Evolutionary conservation across 1,140 invertebrate genomes (phyloP).

Genomic region (Parapsyche elsis): DNA sequence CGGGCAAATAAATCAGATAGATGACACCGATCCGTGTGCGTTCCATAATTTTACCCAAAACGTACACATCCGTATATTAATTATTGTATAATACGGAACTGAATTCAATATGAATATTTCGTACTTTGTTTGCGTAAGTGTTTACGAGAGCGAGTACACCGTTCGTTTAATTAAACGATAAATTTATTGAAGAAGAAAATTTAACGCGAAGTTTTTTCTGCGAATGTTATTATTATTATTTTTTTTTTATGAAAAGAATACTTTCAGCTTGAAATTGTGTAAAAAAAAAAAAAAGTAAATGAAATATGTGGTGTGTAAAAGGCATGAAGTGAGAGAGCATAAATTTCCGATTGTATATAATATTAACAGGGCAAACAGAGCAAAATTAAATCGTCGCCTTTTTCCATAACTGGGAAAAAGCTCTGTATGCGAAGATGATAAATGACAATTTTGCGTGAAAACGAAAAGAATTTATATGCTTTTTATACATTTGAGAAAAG

Average conservation of each 20-base stretch:
- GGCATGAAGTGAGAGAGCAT: background rate
- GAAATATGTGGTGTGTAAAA: conserved; percentile 16
- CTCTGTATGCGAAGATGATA: conserved; percentile 24
- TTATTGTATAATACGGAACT: no score
- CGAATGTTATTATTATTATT: background rate
- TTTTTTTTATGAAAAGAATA: background rate
- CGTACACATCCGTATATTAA: no score
- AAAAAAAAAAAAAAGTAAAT: background rate
- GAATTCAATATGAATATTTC: no score
- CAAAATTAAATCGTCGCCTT: conserved; percentile 21
- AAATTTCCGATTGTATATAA: conserved; percentile 25
- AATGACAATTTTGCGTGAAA: conserved; percentile 19
- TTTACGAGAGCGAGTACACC: no score
- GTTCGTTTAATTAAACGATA: no score
- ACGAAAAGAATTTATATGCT: conserved; percentile 16
- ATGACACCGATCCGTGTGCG: conserved; percentile 8
- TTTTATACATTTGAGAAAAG: background rate
- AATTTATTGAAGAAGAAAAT: no score
- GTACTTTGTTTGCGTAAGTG: no score
- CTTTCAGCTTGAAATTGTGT: background rate
- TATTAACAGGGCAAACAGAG: conserved; percentile 6
- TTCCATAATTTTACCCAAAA: conserved; percentile 10
- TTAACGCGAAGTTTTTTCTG: background rate
- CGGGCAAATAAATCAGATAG: conserved; percentile 18
- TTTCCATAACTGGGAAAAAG: conserved; percentile 4